Evolutionary conservation across 2,113 vertebrate genomes (phyloP).

Genomic region (Cinclus mexicanus): DNA sequence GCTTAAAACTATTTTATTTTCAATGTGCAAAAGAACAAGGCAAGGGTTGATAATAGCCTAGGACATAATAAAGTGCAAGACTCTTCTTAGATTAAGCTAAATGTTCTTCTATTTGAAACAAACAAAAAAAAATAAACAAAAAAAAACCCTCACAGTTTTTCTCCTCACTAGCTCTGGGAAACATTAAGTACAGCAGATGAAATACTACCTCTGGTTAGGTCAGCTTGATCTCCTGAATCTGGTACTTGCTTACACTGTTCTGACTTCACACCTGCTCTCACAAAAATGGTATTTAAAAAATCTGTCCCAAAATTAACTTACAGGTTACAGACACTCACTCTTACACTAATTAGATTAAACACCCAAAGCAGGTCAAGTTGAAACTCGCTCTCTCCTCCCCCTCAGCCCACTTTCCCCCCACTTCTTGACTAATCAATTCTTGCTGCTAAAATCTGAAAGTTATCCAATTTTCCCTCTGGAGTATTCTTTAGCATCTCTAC

Average conservation of each 20-base stretch:
- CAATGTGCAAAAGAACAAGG: neutral
- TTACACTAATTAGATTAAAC: neutral
- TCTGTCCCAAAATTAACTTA: neutral
- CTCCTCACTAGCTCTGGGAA: neutral
- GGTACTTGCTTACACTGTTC: neutral
- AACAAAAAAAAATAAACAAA: neutral
- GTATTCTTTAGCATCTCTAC: conserved; percentile 12
- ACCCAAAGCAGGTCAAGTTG: neutral
- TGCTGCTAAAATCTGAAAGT: neutral
- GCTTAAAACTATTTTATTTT: neutral
- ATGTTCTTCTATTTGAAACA: neutral
- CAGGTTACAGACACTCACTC: neutral
- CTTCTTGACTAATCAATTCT: conserved; percentile 18
- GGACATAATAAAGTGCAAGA: neutral
- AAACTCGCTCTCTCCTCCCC: neutral
- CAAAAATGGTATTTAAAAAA: neutral
- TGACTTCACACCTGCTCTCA: neutral
- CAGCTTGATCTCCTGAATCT: neutral
- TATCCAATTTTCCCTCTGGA: neutral
- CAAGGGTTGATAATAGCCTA: neutral
- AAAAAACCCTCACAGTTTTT: neutral
- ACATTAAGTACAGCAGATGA: neutral
- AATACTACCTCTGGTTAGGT: neutral
- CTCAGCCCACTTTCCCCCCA: neutral
- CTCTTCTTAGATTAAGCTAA: neutral